Base-by-base conservation (phyloP, 2,888 invertebrate species). In the Cartodere bifasciata region DNA sequence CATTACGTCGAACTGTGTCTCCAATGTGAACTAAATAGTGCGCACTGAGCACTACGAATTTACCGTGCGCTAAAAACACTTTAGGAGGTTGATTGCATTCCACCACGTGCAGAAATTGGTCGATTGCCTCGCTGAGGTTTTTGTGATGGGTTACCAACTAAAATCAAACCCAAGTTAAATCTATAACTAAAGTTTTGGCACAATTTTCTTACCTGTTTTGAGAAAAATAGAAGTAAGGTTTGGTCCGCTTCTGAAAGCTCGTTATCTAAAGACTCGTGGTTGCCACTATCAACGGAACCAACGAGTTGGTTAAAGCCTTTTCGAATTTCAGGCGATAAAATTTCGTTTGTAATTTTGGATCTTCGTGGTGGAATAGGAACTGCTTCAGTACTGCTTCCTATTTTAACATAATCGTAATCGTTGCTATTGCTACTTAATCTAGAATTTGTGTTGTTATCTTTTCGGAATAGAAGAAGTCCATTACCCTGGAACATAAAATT, bases 21-120 rank as follows among this genome's bases (percentile, higher is more conserved):
- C 92, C 92, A 37, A 92, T 91, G 54, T 87, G 84, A 12, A 95
- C 87, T 50, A 95, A 68, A 56, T 91, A 80, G 54, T 94, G 92
- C 14, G 91, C 92, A 55, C 86, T 86, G 28, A 95, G 68, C 17
- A 94, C 86, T 6, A 95, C 90, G 59, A 90, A 90, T 59, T 94
- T 94, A 30, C 88, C 86, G 55, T 91, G 86, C 9, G 88, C 87
- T 29, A 94, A 77, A 59, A 92, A 92, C 39, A 79, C 81, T 60
- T 87, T 86, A 0, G 95, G 94, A 21, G 91, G 90, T 55, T 91
- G 87, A 50, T 90, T 91, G 59, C 82, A 83, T 50, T 90, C 88
- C 22, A 95, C 84, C 4, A 88, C 85, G 47, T 82, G 73, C 26
- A 94, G 69, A 63, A 95, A 94, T 1, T 87, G 86, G 50, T 91